Percentiles rank a stretch among this genome's conserved stretches.
Evolutionary conservation across 2,888 invertebrate genomes (phyloP).

Genomic region (Phyllotreta striolata): DNA sequence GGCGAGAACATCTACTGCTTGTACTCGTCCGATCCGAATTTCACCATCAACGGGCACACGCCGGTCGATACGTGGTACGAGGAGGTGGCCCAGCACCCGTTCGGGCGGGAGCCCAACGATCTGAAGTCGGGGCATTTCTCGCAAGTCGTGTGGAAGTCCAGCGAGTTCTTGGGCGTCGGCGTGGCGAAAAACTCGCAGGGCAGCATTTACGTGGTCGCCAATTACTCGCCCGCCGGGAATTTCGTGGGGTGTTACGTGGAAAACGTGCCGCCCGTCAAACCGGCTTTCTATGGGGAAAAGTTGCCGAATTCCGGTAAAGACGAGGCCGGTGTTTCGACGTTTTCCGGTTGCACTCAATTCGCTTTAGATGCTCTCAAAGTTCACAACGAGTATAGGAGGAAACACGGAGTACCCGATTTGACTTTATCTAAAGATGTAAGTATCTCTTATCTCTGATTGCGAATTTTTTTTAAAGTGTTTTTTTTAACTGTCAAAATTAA

Average conservation of each 20-base stretch:
- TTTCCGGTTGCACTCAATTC: conserved; percentile 53
- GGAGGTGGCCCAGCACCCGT: conserved; percentile 70
- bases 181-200: conserved; percentile 75
- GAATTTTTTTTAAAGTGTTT: neutral
- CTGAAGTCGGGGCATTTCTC: conserved; percentile 75
- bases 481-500: neutral
- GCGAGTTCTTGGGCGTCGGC: conserved; percentile 73
- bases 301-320: conserved; percentile 4
- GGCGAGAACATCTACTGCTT: conserved; percentile 86
- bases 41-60: conserved; percentile 71
- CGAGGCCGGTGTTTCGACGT: too few relatives aligned
- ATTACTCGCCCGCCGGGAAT: conserved; percentile 92
- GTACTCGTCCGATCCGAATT: conserved; percentile 76
- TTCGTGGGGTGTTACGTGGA: conserved; percentile 76
- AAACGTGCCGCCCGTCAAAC: conserved; percentile 71
- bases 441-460: neutral
- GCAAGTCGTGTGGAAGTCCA: conserved; percentile 75
- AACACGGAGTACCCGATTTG: conserved; percentile 66
- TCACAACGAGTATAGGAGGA: conserved; percentile 70
- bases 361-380: conserved; percentile 64
- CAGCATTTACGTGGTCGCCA: conserved; percentile 84
- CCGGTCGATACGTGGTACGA: conserved; percentile 84
- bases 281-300: conserved; percentile 44
- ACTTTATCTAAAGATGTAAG: conserved; percentile 64
- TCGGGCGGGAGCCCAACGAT: conserved; percentile 69